Percentiles rank a stretch among this genome's conserved stretches.
Evolutionary conservation across 2,113 vertebrate species (phyloP).

Genomic region (Amazona vittata): DNA sequence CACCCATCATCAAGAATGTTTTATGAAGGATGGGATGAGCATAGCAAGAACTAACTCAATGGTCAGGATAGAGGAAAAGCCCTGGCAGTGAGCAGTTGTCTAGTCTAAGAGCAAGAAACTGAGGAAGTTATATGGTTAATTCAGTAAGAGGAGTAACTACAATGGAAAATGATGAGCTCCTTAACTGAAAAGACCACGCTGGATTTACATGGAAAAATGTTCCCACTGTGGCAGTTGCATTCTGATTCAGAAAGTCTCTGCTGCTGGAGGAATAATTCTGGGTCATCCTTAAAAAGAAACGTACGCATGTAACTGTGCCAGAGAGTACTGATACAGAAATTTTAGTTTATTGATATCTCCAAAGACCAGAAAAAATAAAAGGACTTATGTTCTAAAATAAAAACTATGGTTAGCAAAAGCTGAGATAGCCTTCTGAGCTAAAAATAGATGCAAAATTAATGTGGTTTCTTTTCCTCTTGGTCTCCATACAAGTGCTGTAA

Average conservation of each 20-base stretch:
- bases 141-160: background rate
- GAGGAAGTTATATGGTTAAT: background rate
- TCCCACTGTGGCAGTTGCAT: background rate
- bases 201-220: background rate
- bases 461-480: background rate
- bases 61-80: background rate
- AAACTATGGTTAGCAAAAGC: background rate
- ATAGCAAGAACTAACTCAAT: background rate
- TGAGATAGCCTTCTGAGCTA: background rate
- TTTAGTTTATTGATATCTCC: background rate
- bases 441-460: background rate
- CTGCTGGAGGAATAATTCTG: background rate
- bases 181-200: background rate
- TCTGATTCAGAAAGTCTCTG: background rate
- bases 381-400: background rate
- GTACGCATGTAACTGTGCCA: background rate
- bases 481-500: background rate
- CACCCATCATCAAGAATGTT: background rate
- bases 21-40: background rate
- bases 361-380: background rate
- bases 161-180: background rate
- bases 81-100: background rate
- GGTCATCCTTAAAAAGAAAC: background rate
- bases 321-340: background rate
- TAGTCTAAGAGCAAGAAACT: background rate